Conservation (phyloP, 2,888 invertebrate genomes). For the Clusia tigrina region DNA sequence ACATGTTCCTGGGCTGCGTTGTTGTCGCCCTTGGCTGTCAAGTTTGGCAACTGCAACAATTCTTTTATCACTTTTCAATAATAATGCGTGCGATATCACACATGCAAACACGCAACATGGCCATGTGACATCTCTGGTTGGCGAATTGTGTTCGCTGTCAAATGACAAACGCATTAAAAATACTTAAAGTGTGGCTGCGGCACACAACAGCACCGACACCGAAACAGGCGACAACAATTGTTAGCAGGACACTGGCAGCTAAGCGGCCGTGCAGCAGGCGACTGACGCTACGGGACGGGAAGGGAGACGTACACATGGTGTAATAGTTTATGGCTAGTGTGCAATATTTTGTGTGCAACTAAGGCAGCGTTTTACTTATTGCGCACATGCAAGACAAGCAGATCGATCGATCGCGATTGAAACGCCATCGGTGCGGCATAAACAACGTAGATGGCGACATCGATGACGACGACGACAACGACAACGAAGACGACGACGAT, state of each 20-base stretch:
- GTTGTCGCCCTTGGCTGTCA: background rate
- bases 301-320: background rate
- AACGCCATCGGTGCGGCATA: conserved; percentile 4
- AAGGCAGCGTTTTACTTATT: too few species aligned
- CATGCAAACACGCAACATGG: background rate
- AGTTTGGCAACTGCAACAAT: background rate
- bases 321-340: conserved; percentile 5
- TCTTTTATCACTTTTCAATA: conserved; percentile 1
- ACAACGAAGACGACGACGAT: too few species aligned
- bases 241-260: background rate
- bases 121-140: background rate
- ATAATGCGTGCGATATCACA: conserved; percentile 1
- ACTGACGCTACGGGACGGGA: background rate
- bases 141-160: conserved; percentile 34
- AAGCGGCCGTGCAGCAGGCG: background rate
- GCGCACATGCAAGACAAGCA: background rate
- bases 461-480: background rate
- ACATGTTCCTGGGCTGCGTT: too few species aligned
- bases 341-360: background rate
- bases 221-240: conserved; percentile 2
- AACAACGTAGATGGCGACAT: background rate
- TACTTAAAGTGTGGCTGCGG: conserved; percentile 28
- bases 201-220: too few species aligned
- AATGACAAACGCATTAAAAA: conserved; percentile 38
- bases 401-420: conserved; percentile 8